phyloP scores from a whole-genome alignment of 2,797 vertebrate genomes.

The Kryptolebias ocellatus region DNA sequence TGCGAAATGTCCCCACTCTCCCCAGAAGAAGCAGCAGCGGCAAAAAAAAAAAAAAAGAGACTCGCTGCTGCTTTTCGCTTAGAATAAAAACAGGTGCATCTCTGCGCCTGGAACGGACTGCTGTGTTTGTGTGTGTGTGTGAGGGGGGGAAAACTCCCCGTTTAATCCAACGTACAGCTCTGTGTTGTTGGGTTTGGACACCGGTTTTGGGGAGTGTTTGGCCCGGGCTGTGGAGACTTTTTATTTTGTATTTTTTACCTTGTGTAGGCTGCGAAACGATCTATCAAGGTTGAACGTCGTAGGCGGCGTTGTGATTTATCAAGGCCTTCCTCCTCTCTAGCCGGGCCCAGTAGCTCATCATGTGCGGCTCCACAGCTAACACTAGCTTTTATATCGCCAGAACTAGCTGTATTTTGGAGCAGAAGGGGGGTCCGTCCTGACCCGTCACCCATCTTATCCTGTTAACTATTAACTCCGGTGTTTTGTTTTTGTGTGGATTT shows the following conservation, averaged over 20 bases:
- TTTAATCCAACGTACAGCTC: background rate
- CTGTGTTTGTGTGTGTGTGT: background rate
- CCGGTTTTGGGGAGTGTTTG: background rate
- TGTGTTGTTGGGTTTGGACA: background rate
- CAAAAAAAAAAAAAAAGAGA: background rate
- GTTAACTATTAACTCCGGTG: rapidly evolving
- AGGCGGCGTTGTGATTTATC: conserved; percentile 40
- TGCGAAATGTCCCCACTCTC: background rate
- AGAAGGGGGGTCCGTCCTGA: no score
- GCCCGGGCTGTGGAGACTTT: no score
- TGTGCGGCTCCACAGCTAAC: conserved; percentile 40
- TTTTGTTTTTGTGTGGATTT: conserved; percentile 2
- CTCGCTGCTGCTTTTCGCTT: conserved; percentile 41
- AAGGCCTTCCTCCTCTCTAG: conserved; percentile 53
- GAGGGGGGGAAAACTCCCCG: background rate
- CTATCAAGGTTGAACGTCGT: conserved; percentile 52
- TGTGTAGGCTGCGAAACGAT: conserved; percentile 10
- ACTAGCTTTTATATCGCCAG: conserved; percentile 27
- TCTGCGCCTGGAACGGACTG: conserved; percentile 48
- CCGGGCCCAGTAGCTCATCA: conserved; percentile 56
- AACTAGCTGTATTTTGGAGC: background rate
- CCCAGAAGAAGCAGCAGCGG: conserved; percentile 16
- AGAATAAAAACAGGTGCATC: conserved; percentile 80
- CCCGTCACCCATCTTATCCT: no score
- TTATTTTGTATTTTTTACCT: background rate